phyloP scores from a whole-genome alignment of 2,888 invertebrate species.

The Pollenia amentaria region DNA sequence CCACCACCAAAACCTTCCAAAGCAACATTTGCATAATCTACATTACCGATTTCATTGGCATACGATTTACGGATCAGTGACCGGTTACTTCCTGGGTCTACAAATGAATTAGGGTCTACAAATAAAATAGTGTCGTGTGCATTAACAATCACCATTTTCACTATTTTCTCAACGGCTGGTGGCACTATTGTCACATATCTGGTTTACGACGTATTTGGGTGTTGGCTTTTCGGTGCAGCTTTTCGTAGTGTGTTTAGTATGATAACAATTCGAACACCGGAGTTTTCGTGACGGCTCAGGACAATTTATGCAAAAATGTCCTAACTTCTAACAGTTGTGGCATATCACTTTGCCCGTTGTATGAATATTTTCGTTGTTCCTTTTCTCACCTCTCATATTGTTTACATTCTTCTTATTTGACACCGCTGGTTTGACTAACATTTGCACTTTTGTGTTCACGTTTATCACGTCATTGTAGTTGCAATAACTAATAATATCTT shows the following conservation, averaged over 20 bases:
- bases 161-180: slow-evolving; percentile 10
- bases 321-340: slow-evolving; percentile 34
- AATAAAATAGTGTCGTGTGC: slow-evolving; percentile 32
- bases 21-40: slow-evolving; percentile 5
- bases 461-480: slow-evolving; percentile 58
- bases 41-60: slow-evolving; percentile 36
- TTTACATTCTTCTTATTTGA: not conserved
- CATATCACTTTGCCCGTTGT: slow-evolving; percentile 10
- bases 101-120: too few relatives aligned
- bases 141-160: slow-evolving; percentile 10
- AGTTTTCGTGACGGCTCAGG: too few relatives aligned
- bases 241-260: slow-evolving; percentile 38
- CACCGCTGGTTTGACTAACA: not conserved
- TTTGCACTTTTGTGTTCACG: not conserved
- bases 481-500: slow-evolving; percentile 53
- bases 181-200: not conserved
- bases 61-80: too few relatives aligned
- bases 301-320: slow-evolving; percentile 38
- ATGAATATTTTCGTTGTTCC: not conserved
- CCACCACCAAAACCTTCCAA: slow-evolving; percentile 62
- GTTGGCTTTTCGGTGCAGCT: slow-evolving; percentile 31
- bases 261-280: slow-evolving; percentile 48
- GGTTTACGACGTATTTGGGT: not conserved
- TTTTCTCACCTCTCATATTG: not conserved
- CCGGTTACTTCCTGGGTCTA: slow-evolving; percentile 60